These are phyloP conservation scores for Alosa alosa DNA, from an alignment of 2,113 vertebrate species.

Conservation along the genomic window DNA sequence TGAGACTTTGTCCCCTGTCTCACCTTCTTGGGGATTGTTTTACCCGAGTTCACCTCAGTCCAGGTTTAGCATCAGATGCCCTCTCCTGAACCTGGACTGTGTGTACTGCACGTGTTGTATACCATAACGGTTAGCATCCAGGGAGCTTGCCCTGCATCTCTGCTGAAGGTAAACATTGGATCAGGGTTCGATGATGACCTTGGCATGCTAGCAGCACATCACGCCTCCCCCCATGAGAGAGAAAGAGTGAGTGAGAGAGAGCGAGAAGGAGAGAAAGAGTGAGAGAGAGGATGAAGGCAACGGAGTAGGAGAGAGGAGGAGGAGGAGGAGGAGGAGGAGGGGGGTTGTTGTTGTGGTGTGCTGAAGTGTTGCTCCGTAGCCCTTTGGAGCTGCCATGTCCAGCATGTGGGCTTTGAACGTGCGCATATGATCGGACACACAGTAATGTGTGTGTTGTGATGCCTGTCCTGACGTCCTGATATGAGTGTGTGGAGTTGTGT, in stretches of 20 bases:
- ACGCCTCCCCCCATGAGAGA: background rate
- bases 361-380: too few species aligned
- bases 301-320: background rate
- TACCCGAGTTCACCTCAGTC: background rate
- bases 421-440: background rate
- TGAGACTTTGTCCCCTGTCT: background rate
- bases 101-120: background rate
- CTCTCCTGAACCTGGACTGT: background rate
- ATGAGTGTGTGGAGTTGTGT: background rate
- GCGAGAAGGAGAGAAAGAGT: background rate
- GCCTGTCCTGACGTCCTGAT: background rate
- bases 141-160: background rate
- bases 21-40: background rate
- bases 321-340: background rate
- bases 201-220: background rate
- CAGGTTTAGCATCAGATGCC: background rate
- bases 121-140: background rate
- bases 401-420: background rate
- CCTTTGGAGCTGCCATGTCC: too few species aligned
- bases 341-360: too few species aligned
- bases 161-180: background rate
- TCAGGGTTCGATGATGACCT: background rate
- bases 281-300: background rate
- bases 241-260: background rate
- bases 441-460: background rate